Evolutionary conservation across 2,797 vertebrate species (phyloP).

Genomic region (Thamnophis elegans): DNA sequence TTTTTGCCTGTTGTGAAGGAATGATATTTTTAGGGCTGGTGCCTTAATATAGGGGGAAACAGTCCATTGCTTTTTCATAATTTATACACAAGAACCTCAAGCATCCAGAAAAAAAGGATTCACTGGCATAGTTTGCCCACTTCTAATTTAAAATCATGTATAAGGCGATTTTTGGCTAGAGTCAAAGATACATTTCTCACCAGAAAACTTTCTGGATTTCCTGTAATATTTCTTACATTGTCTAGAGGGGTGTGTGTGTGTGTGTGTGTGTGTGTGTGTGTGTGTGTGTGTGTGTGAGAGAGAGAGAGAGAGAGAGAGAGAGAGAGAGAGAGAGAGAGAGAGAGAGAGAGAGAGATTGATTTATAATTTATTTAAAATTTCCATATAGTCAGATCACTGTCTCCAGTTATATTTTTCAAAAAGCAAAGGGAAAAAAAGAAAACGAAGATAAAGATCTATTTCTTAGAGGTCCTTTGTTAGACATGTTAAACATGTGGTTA

Average conservation of each 20-base stretch:
- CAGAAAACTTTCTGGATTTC: fast-evolving
- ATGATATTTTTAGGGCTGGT: neutral
- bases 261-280: neutral
- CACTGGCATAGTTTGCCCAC: neutral
- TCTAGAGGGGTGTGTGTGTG: neutral
- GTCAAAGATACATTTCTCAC: fast-evolving
- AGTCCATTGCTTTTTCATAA: neutral
- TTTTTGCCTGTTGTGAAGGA: neutral
- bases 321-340: no score
- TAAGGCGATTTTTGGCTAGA: neutral
- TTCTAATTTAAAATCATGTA: neutral
- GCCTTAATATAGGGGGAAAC: neutral
- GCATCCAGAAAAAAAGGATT: neutral
- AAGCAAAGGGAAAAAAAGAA: neutral
- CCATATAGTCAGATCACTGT: neutral
- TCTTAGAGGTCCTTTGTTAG: slow-evolving; percentile 33
- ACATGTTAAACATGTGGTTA: fast-evolving
- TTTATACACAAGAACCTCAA: neutral
- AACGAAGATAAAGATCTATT: neutral
- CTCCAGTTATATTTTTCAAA: neutral
- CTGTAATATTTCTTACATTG: neutral
- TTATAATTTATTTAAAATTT: slow-evolving; percentile 16
- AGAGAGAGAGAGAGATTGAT: neutral
- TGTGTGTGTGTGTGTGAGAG: no score
- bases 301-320: no score